Percentiles rank a stretch among this genome's conserved stretches.
Conservation (phyloP, 1,140 invertebrate species). For the Drosophila ogumai region DNA sequence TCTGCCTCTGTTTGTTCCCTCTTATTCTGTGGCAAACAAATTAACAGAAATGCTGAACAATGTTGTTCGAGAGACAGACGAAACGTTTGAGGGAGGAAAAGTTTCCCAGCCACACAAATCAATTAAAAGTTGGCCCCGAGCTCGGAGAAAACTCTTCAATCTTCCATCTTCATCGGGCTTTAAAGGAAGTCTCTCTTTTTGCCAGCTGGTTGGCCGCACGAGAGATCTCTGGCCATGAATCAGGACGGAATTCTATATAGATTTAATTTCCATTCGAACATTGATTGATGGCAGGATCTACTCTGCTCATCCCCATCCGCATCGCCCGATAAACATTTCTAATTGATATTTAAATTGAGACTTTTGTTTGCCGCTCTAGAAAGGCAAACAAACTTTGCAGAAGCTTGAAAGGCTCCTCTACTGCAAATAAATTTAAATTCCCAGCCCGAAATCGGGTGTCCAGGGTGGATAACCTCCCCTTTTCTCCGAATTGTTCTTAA, state of each 20-base stretch:
- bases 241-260: constrained; percentile 4
- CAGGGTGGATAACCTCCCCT: neutral
- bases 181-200: constrained; percentile 16
- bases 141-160: constrained; percentile 32
- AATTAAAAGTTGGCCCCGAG: constrained; percentile 56
- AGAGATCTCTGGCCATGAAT: constrained; percentile 14
- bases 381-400: constrained; percentile 2
- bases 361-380: constrained; percentile 25
- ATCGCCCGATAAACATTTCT: constrained; percentile 20
- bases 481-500: neutral
- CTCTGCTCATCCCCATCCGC: neutral
- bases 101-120: constrained; percentile 55
- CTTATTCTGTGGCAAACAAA: constrained; percentile 39
- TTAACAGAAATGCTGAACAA: constrained; percentile 41
- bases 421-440: constrained; percentile 48
- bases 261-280: constrained; percentile 14
- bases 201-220: neutral
- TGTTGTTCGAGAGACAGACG: constrained; percentile 23
- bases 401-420: neutral
- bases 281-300: constrained; percentile 36
- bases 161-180: constrained; percentile 27
- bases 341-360: constrained; percentile 53
- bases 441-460: neutral
- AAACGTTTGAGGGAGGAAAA: constrained; percentile 7
- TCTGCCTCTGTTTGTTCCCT: constrained; percentile 3